These are phyloP conservation scores for human DNA, from an alignment of 2,113 vertebrate species.

Conservation along the genomic window GRCh38 chr14:60437501-60438000, in stretches of 20 bases:
- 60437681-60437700: neutral
- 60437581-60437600: neutral
- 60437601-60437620: neutral
- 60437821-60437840: neutral
- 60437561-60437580: conserved; percentile 22
- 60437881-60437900: neutral
- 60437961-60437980: conserved; percentile 29
- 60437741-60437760: neutral
- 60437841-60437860: conserved; percentile 38
- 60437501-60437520: conserved; percentile 9
- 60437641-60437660: neutral
- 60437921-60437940: conserved; percentile 51
- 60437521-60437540: conserved; percentile 30
- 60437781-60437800: neutral
- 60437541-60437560: conserved; percentile 18
- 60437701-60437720: neutral
- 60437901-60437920: conserved; percentile 31
- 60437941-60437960: neutral
- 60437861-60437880: conserved; percentile 4
- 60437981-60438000: conserved; percentile 35
- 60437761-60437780: conserved; percentile 38
- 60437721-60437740: neutral
- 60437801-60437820: neutral
- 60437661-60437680: neutral
- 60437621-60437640: neutral